Evolutionary conservation across 2,113 vertebrate species (phyloP).

Genomic region (Atherinomorus stipes): DNA sequence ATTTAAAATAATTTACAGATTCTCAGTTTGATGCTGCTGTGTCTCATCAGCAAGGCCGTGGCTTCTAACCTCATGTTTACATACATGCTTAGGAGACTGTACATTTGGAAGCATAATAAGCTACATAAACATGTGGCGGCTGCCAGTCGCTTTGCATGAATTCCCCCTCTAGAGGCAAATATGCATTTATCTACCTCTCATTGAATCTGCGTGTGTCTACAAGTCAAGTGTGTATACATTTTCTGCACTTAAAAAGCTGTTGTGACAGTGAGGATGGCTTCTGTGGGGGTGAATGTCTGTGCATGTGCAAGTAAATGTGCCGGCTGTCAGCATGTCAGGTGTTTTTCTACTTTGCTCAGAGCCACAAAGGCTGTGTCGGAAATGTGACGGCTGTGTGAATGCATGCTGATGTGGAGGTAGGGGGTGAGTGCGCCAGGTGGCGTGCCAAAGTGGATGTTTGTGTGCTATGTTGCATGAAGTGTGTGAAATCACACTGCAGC

Average conservation of each 20-base stretch:
- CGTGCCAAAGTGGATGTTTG: constrained; percentile 12
- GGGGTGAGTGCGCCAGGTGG: constrained; percentile 5
- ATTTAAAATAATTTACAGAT: no score
- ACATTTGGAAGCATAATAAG: no score
- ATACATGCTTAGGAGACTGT: neutral
- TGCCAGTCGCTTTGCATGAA: constrained; percentile 35
- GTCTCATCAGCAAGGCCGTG: no score
- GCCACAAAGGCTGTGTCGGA: constrained; percentile 29
- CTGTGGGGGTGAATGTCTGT: neutral
- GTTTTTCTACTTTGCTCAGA: constrained; percentile 40
- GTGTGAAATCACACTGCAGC: neutral
- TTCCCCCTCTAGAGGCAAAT: neutral
- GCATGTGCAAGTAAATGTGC: constrained; percentile 25
- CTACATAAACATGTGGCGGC: neutral
- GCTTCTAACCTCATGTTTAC: neutral
- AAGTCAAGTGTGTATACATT: constrained; percentile 19
- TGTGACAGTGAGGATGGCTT: constrained; percentile 9
- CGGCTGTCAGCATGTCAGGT: constrained; percentile 52
- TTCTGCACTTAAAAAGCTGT: constrained; percentile 18
- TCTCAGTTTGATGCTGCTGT: no score
- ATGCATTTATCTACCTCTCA: constrained; percentile 1
- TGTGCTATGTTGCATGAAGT: constrained; percentile 19
- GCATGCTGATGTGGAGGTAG: constrained; percentile 33
- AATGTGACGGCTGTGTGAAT: constrained; percentile 15
- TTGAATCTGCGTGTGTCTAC: neutral